These are phyloP conservation scores for Papilio dardanus DNA, from an alignment of 1,140 invertebrate genomes.

Conservation along the genomic window DNA sequence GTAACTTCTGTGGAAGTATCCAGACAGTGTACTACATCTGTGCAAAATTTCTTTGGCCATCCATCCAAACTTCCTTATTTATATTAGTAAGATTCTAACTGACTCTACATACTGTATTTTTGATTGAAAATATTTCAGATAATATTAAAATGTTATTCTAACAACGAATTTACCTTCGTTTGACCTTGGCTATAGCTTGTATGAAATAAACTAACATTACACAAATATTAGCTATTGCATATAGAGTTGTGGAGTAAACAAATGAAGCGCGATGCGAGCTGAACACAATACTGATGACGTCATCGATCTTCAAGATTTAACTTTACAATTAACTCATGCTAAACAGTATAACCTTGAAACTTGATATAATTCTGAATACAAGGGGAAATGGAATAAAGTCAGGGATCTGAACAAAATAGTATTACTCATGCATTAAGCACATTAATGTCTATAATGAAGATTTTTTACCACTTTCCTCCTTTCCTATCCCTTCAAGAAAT, in stretches of 20 bases:
- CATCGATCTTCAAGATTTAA: slow-evolving; percentile 3
- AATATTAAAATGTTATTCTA: not conserved
- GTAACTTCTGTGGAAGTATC: no score
- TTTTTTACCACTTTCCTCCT: no score
- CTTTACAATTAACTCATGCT: slow-evolving; percentile 4
- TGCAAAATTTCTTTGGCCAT: no score
- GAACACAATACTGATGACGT: slow-evolving; percentile 8
- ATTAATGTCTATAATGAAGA: no score
- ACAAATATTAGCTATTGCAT: not conserved
- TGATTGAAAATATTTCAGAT: no score
- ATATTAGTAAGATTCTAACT: slow-evolving; percentile 28
- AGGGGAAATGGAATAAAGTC: not conserved
- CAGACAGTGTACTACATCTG: no score
- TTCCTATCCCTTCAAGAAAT: no score
- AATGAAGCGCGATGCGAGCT: not conserved
- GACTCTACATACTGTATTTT: no score
- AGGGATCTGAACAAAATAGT: no score
- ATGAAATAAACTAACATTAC: slow-evolving; percentile 6
- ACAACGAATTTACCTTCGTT: not conserved
- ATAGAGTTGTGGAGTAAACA: not conserved
- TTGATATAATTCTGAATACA: not conserved
- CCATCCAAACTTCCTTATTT: not conserved
- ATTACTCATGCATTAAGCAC: no score
- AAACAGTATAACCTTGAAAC: slow-evolving; percentile 12
- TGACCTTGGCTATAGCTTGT: not conserved